Conservation (phyloP, 1,140 invertebrate species). For the Drosophila ironensis region DNA sequence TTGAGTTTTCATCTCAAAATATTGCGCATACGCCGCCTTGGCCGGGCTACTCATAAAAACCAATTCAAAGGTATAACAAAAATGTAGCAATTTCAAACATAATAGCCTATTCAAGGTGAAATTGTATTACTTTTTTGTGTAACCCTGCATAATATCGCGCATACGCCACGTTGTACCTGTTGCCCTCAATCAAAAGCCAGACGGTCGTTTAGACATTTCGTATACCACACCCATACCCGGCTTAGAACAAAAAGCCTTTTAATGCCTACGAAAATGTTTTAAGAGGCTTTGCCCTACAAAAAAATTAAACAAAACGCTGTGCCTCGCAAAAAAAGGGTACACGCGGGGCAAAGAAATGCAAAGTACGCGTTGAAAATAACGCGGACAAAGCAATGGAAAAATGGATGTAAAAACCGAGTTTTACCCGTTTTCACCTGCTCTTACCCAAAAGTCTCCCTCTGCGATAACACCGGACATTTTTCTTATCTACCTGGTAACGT, state of each 20-base stretch:
- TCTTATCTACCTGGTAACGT: constrained; percentile 21
- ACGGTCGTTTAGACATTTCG: constrained; percentile 5
- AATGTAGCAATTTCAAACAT: too few species aligned
- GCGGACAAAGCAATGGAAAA: constrained; percentile 7
- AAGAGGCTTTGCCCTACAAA: constrained; percentile 39
- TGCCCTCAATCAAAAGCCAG: constrained; percentile 36
- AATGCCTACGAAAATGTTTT: constrained; percentile 52
- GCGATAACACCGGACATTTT: constrained; percentile 20
- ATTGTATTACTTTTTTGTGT: too few species aligned
- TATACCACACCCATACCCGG: not conserved
- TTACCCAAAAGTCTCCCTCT: not conserved
- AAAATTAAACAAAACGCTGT: constrained; percentile 26
- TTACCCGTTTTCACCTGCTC: not conserved
- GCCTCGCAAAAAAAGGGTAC: not conserved
- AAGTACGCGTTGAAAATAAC: constrained; percentile 10
- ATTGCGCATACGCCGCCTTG: not conserved
- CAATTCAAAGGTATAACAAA: not conserved
- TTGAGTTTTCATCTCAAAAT: not conserved
- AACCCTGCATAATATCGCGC: not conserved
- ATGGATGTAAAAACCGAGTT: constrained; percentile 4
- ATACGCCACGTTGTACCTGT: constrained; percentile 51
- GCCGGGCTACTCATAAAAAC: not conserved
- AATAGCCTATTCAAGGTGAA: too few species aligned
- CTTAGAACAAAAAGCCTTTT: not conserved
- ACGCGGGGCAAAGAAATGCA: constrained; percentile 2